Base-by-base conservation (phyloP, 2,113 vertebrate species). In the Takifugu bimaculatus region DNA sequence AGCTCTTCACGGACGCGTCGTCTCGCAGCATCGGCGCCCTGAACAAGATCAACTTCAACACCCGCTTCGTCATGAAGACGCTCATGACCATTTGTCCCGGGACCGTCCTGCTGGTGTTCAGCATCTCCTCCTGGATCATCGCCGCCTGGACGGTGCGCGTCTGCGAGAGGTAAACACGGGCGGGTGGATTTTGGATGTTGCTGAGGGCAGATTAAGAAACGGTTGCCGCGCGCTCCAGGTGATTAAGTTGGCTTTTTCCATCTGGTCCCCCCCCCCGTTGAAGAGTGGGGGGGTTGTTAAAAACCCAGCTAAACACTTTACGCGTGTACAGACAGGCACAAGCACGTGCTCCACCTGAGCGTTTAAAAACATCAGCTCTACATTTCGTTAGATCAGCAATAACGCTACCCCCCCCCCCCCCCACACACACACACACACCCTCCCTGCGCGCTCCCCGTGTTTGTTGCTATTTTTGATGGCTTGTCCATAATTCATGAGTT, bases 11-110 rank as follows among this genome's bases (percentile, higher is more conserved):
- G 0, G 94, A 96, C 25, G 94, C 94, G 52, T 96, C 95, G 0
- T 94, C 93, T 2, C 93, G 95, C 85, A 95, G 94, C 89, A 95
- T 97, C 35, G 89, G 89, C 49, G 89, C 88, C 48, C 89, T 91
- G 76, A 96, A 96, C 92, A 95, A 94, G 81, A 93, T 97, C 82
- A 96, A 94, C 88, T 96, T 97, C 91, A 94, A 97, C 91, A 95
- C 95, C 0, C 94, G 95, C 81, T 96, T 96, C 35, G 94, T 96
- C 86, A 95, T 95, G 93, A 97, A 96, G 87, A 95, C 94, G 0
- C 94, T 96, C 77, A 96, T 96, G 95, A 96, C 94, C 90, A 93
- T 96, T 85, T 96, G 95, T 78, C 95, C 94, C 0, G 95, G 94
- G 84, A 97, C 95, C 0, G 94, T 94, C 70, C 91, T 97, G 62